Base-by-base conservation (phyloP, 2,113 vertebrate genomes). In the Zapus hudsonius region DNA sequence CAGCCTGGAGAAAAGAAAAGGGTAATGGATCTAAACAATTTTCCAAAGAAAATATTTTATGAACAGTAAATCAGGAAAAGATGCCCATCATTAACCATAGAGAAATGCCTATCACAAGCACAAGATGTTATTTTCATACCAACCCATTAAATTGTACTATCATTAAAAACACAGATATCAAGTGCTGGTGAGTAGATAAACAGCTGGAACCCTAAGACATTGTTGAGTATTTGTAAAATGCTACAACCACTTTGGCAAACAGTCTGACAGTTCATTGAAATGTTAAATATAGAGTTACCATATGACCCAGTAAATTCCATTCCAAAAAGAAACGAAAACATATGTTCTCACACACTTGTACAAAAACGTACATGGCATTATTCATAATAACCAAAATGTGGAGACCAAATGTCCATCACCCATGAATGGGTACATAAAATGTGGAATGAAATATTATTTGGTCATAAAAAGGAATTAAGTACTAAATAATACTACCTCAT, bases 321-420 rank as follows among this genome's bases (percentile, higher is more conserved):
- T 92, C 44, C 69, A 61, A 72, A 88, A 80, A 88, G 64, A 89
- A 89, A 80, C 29, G 10, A 88, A 90, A 72, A 55, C 52, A 57
- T n/a, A 80, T 55, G n/a, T 76, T 86, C 89, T 89, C 74, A 63
- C n/a, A 84, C 85, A 92, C 63, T 23, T 94, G 47, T 31, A 84
- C 42, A 81, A 47, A 94, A 93, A 59, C 59, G 81, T 82, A 69
- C 76, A 79, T 4, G 31, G 44, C 27, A 88, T 83, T 80, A 83
- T 36, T 92, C 64, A 47, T 40, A 67, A 81, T 29, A 67, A 81
- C 25, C 38, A 57, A 74, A 78, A 89, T 8, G 20, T 67, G 40
- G 36, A 61, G 89, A 66, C 22, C 44, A 88, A 83, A 94, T 29
- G 67, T 80, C 70, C 73, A 73, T 16, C 33, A 69, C 42, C 44